Percentiles rank a stretch among this genome's conserved stretches.
phyloP scores from a whole-genome alignment of 1,140 invertebrate genomes.

The Acromyrmex heyeri region DNA sequence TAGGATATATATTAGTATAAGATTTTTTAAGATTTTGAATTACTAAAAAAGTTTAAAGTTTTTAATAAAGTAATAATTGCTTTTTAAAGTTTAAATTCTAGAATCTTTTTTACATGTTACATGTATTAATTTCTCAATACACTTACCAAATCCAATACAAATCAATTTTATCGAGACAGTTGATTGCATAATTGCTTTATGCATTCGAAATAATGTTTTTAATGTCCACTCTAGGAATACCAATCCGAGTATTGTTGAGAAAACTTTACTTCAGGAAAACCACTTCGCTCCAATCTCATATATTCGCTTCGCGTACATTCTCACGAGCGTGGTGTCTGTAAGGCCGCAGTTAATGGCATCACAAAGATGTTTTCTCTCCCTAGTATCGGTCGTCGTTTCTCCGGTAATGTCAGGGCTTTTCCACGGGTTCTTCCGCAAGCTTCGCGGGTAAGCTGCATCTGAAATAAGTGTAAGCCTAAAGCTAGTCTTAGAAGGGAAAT shows the following conservation, averaged over 20 bases:
- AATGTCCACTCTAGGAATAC: not conserved
- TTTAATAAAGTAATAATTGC: too few species aligned
- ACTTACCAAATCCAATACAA: not conserved
- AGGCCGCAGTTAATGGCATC: slow-evolving; percentile 44
- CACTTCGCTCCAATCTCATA: not conserved
- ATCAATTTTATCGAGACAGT: not conserved
- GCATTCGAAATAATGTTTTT: not conserved
- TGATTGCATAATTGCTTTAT: slow-evolving; percentile 1
- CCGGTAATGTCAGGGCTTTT: slow-evolving; percentile 23
- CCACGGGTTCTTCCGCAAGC: not conserved
- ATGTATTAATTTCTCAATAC: not conserved
- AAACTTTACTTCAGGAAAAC: not conserved
- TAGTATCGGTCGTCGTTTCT: not conserved
- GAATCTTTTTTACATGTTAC: not conserved
- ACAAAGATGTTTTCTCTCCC: slow-evolving; percentile 45
- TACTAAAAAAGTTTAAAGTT: not conserved
- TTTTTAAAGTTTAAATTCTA: not conserved
- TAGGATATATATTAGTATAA: too few species aligned
- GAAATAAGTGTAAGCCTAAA: slow-evolving; percentile 43
- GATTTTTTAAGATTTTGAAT: not conserved
- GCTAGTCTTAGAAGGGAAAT: slow-evolving; percentile 7
- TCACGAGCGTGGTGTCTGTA: slow-evolving; percentile 1
- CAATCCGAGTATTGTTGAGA: not conserved
- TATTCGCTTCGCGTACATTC: slow-evolving; percentile 6
- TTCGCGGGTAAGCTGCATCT: slow-evolving; percentile 42